These are phyloP conservation scores for Drosophila chauvacae DNA, from an alignment of 1,140 invertebrate species.

Conservation along the genomic window DNA sequence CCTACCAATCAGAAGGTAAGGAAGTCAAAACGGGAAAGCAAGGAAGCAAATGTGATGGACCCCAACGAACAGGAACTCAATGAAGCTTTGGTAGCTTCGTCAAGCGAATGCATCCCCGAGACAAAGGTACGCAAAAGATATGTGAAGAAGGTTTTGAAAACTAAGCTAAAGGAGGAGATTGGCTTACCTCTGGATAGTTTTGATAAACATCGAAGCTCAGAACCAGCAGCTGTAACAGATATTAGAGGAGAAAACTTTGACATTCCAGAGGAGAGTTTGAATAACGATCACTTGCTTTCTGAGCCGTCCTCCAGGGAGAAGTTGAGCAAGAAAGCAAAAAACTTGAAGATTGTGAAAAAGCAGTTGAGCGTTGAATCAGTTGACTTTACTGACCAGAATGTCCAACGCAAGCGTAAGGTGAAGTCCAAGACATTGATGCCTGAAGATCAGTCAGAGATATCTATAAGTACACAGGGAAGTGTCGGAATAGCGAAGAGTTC, in stretches of 20 bases:
- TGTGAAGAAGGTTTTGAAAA: background rate
- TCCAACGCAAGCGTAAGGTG: background rate
- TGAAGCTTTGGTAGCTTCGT: background rate
- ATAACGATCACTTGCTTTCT: background rate
- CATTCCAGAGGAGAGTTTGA: background rate
- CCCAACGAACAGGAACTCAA: background rate
- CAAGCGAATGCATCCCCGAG: background rate
- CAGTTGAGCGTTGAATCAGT: background rate
- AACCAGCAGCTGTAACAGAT: background rate
- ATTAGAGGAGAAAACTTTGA: background rate
- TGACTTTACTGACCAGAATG: background rate
- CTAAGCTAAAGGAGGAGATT: background rate
- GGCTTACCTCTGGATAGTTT: background rate
- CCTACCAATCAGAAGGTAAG: background rate
- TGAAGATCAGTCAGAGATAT: background rate
- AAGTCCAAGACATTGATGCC: constrained; percentile 10
- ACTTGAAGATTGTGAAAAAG: background rate
- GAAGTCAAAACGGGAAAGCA: background rate
- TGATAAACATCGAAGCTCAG: background rate
- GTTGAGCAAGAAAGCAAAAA: constrained; percentile 1
- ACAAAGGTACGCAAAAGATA: background rate
- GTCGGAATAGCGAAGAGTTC: background rate
- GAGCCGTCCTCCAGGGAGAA: background rate
- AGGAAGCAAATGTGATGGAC: background rate
- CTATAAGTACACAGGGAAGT: background rate